Percentiles rank a stretch among this genome's conserved stretches.
Evolutionary conservation across 2,797 vertebrate species (phyloP).

Genomic region (Hippoglossus hippoglossus): DNA sequence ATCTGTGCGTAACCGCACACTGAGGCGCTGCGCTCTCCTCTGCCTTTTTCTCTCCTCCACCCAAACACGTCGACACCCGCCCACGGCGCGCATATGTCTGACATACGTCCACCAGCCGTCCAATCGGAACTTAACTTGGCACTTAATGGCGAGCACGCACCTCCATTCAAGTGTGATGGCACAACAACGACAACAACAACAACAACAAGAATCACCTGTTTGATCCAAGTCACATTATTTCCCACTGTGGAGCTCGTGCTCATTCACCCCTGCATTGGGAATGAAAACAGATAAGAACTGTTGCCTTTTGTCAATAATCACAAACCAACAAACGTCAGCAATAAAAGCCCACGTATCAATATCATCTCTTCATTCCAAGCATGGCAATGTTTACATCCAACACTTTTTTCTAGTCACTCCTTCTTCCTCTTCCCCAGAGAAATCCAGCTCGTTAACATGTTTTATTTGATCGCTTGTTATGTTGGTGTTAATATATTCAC

Average conservation of each 20-base stretch:
- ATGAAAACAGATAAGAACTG: neutral
- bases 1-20: slow-evolving; percentile 57
- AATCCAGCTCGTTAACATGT: neutral
- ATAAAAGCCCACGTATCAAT: no score
- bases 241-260: neutral
- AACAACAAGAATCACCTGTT: slow-evolving; percentile 20
- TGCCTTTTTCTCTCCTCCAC: slow-evolving; percentile 8
- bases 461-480: neutral
- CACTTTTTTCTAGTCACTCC: neutral
- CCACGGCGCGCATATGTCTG: slow-evolving; percentile 80
- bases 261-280: neutral
- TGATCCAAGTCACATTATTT: slow-evolving; percentile 18
- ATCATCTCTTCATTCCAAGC: no score
- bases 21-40: slow-evolving; percentile 66
- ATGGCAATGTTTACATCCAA: no score
- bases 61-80: slow-evolving; percentile 79
- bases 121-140: slow-evolving; percentile 71
- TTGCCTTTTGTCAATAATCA: neutral
- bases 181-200: slow-evolving; percentile 13
- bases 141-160: slow-evolving; percentile 42
- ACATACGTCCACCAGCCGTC: slow-evolving; percentile 76
- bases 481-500: no score
- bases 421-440: slow-evolving; percentile 9
- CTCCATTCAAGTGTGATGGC: slow-evolving; percentile 16
- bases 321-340: neutral